Conservation (phyloP, 2,888 invertebrate genomes). For the Margaritifera margaritifera region DNA sequence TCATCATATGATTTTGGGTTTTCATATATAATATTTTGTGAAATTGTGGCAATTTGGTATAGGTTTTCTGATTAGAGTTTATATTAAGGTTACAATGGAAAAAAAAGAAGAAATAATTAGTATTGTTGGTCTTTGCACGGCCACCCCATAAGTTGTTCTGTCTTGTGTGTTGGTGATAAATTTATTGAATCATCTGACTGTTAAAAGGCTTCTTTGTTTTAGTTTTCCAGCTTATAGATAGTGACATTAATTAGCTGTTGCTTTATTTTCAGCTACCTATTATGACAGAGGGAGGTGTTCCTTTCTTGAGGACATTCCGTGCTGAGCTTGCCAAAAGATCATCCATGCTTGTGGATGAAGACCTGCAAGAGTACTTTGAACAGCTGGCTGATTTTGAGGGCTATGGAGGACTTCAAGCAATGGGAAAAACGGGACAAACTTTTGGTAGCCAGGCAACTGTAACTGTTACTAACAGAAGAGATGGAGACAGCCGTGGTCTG, state of each 20-base stretch:
- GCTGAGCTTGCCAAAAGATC: conserved; percentile 80
- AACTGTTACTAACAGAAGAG: conserved; percentile 11
- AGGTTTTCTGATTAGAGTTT: no score
- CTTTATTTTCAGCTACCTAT: conserved; percentile 62
- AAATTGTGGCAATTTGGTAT: no score
- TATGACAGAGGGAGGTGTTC: conserved; percentile 63
- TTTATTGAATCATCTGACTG: no score
- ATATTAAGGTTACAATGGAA: no score
- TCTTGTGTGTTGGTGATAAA: no score
- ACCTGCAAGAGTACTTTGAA: conserved; percentile 65
- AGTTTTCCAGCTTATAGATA: no score
- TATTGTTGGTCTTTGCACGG: no score
- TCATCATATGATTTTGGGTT: no score
- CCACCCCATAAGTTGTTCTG: no score
- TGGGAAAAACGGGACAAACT: conserved; percentile 40
- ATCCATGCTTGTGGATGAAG: conserved; percentile 64
- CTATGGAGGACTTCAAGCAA: conserved; percentile 50
- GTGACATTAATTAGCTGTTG: background rate
- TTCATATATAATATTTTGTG: no score
- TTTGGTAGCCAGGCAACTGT: conserved; percentile 50
- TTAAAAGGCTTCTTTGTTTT: background rate
- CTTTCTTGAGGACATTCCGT: conserved; percentile 80
- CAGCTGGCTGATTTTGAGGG: conserved; percentile 62
- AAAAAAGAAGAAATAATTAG: no score
- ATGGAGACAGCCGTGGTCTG: conserved; percentile 9